Base-by-base conservation (phyloP, 2,888 invertebrate genomes). In the Pelosia muscerda region DNA sequence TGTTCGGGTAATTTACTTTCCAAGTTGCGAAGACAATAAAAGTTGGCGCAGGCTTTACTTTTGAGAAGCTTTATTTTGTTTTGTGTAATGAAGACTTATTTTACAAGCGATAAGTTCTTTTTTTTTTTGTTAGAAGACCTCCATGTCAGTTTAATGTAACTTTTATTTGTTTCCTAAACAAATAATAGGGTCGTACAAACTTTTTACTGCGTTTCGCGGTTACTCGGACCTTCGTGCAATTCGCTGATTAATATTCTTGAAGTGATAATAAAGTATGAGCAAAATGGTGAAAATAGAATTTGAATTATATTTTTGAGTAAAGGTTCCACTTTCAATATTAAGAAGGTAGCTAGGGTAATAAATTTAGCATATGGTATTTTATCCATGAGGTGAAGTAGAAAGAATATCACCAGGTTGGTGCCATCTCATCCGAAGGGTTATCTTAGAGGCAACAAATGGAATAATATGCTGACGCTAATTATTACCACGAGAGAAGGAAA, bases 11-110 rank as follows among this genome's bases (percentile, higher is more conserved):
- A 94, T 93, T 92, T 93, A 93, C 92, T 92, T 89, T 87, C 88
- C 86, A 90, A 93, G 90, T 92, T 92, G 91, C 85, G 89, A 92
- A 92, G 91, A 93, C 92, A 93, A 92, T 93, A 93, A 93, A 93
- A 93, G 87, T 92, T 92, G 84, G 89, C 85, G 84, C 76, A 76
- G 81, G 85, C 82, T 86, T 86, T 87, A 85, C 86, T 88, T 90
- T 89, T 89, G 86, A 89, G 87, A 85, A 85, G 86, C 85, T 88
- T 90, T 87, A 87, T 90, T 90, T 88, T 88, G 87, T 89, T 88
- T 89, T 85, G 83, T 85, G 84, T 86, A 88, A 90, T 87, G 88
- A 88, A 89, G 87, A 90, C 85, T 85, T 89, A 89, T 88, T 86
- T 88, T 83, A 86, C 82, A 84, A 84, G 83, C 82, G 80, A 81